phyloP scores from a whole-genome alignment of 1,140 invertebrate genomes.

The Bacillus rossius region DNA sequence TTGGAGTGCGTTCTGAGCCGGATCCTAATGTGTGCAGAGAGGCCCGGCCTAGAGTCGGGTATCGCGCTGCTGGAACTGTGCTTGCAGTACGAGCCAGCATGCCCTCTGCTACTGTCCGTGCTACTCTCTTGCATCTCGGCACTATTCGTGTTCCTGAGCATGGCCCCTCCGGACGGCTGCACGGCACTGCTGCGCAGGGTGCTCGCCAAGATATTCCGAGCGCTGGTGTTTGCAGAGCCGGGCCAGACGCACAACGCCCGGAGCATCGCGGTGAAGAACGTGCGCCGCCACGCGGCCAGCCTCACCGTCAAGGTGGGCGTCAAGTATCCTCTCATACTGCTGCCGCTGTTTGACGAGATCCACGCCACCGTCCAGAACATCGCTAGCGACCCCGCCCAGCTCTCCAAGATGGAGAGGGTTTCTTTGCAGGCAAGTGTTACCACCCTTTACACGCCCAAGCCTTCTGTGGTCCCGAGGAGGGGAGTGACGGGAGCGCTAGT shows the following conservation, averaged over 20 bases:
- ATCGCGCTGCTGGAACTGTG: slow-evolving; percentile 69
- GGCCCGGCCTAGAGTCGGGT: slow-evolving; percentile 61
- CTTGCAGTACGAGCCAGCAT: slow-evolving; percentile 63
- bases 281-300: slow-evolving; percentile 81
- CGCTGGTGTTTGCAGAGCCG: slow-evolving; percentile 64
- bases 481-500: too few species aligned
- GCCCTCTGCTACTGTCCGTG: slow-evolving; percentile 72
- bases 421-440: slow-evolving; percentile 54
- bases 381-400: slow-evolving; percentile 53
- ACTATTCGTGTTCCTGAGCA: slow-evolving; percentile 83
- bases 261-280: slow-evolving; percentile 72
- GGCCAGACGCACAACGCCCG: slow-evolving; percentile 56
- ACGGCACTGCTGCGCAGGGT: slow-evolving; percentile 56
- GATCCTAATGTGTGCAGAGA: slow-evolving; percentile 55
- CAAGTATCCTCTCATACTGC: slow-evolving; percentile 73
- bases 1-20: slow-evolving; percentile 76
- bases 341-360: slow-evolving; percentile 85
- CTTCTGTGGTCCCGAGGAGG: too few species aligned
- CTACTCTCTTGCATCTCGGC: slow-evolving; percentile 85
- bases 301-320: slow-evolving; percentile 84
- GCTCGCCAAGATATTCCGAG: slow-evolving; percentile 80
- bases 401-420: slow-evolving; percentile 80
- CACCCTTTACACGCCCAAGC: too few species aligned
- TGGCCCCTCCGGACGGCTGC: slow-evolving; percentile 65
- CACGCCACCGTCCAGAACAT: slow-evolving; percentile 64